Evolutionary conservation across 2,113 vertebrate genomes (phyloP), one percentile per base, ranked within the genome.

Genomic region (Rousettus leschenaultii): DNA sequence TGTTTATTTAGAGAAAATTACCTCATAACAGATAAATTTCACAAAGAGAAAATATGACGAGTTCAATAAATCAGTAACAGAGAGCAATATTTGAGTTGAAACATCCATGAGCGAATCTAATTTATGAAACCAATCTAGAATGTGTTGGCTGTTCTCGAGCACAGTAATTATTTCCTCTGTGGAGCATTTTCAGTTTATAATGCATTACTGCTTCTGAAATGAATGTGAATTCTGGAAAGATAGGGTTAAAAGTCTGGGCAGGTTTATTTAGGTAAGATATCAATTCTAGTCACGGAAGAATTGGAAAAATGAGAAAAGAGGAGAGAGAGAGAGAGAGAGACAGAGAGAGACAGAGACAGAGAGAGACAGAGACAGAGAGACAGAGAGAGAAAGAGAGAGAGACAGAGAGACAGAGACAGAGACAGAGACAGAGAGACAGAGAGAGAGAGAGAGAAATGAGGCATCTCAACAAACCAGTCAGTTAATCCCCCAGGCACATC

Each of bases 61-160:
- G 65, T 95, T 77, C 63, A 96, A 95, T 97, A 89, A 95, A 84
- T 97, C 96, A 96, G 21, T 89, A 87, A 63, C 16, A 55, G 73
- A 95, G 70, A 92, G 55, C 45, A 95, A 35, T 96, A 80, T 80
- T 91, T 95, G 53, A 53, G 89, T 88, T 89, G 94, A 90, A 96
- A 94, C 26, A 88, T 71, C 63, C 77, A 22, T 80, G 35, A 35
- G 33, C 89, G 38, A 79, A 86, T 95, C 86, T 86, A 65, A 94
- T 94, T 87, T 97, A 94, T 71, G 53, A 96, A 95, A 75, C 63
- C 63, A 11, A 87, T 15, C 87, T 87, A 89, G 24, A 97, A 90
- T 85, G 92, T 78, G 45, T 85, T 95, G 59, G 59, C n/a, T 89
- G 12, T 80, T 93, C 43, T 71, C 51, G 93, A 84, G 73, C 43